Base-by-base conservation (phyloP, 2,888 invertebrate genomes). In the Cantharis rufa region DNA sequence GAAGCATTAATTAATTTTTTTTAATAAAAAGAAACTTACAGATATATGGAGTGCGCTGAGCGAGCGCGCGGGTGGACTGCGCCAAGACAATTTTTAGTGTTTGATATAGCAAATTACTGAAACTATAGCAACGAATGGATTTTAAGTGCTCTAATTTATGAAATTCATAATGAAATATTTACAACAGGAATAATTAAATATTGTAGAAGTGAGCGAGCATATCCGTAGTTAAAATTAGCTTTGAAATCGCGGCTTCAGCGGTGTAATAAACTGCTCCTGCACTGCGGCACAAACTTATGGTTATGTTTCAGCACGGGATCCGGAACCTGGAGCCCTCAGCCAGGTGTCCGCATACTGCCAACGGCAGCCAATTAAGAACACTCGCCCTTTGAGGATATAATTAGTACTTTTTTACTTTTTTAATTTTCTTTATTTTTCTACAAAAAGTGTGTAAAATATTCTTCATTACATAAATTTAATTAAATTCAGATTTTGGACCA, bases 181-280 rank as follows among this genome's bases (percentile, higher is more conserved):
- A 71, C 69, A 71, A 74, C 74, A n/a, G 32, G 64, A 74, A 74
- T 71, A 77, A 77, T 77, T 77, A 77, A 74, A 74, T 77, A 77
- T 62, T 62, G 71, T 71, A 21, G 71, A 72, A 71, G 64, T 71
- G 64, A 74, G 62, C 70, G 62, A 74, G 62, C 71, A 68, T 71
- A 74, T 74, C 78, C 78, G 78, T 80, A 76, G 75, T 71, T 80
- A 76, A 80, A 80, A 79, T 79, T 76, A 76, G 78, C 71, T 80
- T 79, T 73, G 79, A 76, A 77, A 90, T 92, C 90, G 91, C 86
- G 77, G 76, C 63, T 76, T 74, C 74, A 15, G 79, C 70, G 76
- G 75, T 74, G 78, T 74, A 80, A 80, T 78, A 78, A 81, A 81
- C 79, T 77, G 79, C 74, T 78, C 72, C 81, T 81, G 81, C 80